Percentiles rank a stretch among this genome's conserved stretches.
Conservation (phyloP, 2,888 invertebrate genomes). For the Euclidia mi region DNA sequence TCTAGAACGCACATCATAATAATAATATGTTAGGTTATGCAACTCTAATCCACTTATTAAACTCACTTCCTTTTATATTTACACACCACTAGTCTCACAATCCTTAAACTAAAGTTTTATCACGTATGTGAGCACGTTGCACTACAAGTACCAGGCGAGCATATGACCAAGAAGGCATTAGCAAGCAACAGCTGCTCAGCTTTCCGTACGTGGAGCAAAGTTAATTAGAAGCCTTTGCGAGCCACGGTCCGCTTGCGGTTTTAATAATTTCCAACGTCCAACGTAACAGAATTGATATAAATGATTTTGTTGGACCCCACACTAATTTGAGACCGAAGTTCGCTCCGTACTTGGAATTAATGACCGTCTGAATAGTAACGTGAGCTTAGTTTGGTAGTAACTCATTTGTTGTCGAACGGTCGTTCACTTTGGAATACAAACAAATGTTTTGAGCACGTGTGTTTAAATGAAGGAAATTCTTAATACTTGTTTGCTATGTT, state of each 20-base stretch:
- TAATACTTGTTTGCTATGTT: conserved; percentile 36
- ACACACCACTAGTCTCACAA: too few relatives aligned
- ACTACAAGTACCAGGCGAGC: conserved; percentile 28
- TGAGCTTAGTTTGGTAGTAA: conserved; percentile 47
- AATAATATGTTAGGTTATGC: too few relatives aligned
- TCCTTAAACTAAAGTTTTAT: neutral
- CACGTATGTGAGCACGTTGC: neutral
- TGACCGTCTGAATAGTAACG: conserved; percentile 59
- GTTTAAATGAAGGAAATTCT: conserved; percentile 45
- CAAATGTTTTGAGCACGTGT: conserved; percentile 49
- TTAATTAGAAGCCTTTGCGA: conserved; percentile 81
- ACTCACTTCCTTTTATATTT: too few relatives aligned
- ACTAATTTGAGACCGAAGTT: conserved; percentile 63
- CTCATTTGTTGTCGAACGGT: conserved; percentile 59
- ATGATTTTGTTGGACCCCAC: conserved; percentile 69
- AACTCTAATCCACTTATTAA: too few relatives aligned
- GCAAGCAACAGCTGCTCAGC: conserved; percentile 74
- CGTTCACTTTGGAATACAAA: conserved; percentile 60
- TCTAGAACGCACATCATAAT: too few relatives aligned
- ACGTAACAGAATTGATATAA: conserved; percentile 78
- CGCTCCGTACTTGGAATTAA: conserved; percentile 54
- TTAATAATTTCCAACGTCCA: conserved; percentile 80
- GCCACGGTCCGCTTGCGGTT: conserved; percentile 76
- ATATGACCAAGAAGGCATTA: conserved; percentile 68
- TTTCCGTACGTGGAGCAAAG: conserved; percentile 69